Evolutionary conservation across 1,140 invertebrate species (phyloP), one percentile per base, ranked within the genome.

Genomic region (Penaeus chinensis): DNA sequence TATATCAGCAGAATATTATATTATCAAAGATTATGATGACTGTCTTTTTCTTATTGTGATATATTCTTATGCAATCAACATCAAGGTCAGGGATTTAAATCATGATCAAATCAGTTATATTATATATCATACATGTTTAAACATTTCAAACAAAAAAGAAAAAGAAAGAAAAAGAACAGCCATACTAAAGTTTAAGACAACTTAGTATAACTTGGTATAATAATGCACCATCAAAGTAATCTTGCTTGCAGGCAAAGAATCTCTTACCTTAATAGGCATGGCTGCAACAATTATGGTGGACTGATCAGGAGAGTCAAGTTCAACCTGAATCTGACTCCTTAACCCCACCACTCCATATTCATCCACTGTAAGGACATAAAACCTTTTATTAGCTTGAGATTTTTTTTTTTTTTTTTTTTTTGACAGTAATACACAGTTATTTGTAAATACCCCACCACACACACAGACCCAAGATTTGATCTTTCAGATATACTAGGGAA

Each of bases 231-330:
- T 63, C 22, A 27, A 82, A 16, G 32, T 42, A 42, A 42, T 42
- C 37, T 42, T 42, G 37, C 37, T 42, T 42, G 1, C 37, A 42
- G 37, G 37, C 37, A 42, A 2, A 54, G 16, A 54, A 54, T 54
- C 10, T 54, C 83, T 85, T 63, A 78, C 83, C 83, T 85, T 85
- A 18, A 85, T 71, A 13, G 54, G 54, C 54, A 85, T 76, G 37
- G 24, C 42, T 62, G 71, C 27, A 77, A 85, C 78, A 22, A 85
- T 85, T 7, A 85, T 85, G 27, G 83, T 85, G 20, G 83, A 85
- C 19, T 65, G 47, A 37, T 85, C 60, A 19, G 83, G 83, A n/a
- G 83, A 62, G 65, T 85, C 83, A 18, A 85, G 69, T 20, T 85
- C 83, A 60, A 85, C 83, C 61, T 85, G 83, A 32, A 85, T 19